Evolutionary conservation across 1,140 invertebrate species (phyloP), one percentile per base, ranked within the genome.

Genomic region (Meteorus sp.): DNA sequence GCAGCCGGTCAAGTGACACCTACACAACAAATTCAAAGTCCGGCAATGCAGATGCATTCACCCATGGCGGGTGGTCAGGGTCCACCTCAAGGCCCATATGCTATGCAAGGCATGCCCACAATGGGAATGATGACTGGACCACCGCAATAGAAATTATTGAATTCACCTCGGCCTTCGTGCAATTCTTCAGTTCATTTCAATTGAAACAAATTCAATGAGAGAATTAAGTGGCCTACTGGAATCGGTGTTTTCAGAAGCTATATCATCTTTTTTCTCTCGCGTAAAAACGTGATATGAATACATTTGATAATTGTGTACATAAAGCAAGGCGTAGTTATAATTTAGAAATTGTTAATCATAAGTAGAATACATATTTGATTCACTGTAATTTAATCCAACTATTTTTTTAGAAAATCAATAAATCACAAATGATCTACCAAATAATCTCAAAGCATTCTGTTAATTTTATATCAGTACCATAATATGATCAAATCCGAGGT

Each of bases 71-170:
- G 70, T 8, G 74, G 71, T 44, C 78, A 76, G 45, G 76, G 71
- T 11, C 79, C 78, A 61, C 73, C 72, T 9, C 77, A 77, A 44
- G 80, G 79, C 57, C 74, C 76, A 11, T 77, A 77, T 41, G 75
- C 75, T 45, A 80, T 81, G 71, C 69, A 71, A 44, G 63, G 61
- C 52, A 71, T 72, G 68, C 72, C 71, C 52, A 74, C 80, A 11
- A 82, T 84, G 74, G 78, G 79, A 13, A 83, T 84, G 81, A 83
- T 83, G 80, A 78, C 79, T 25, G 77, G 76, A 45, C 76, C 78
- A 7, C 72, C 74, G 35, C 77, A 77, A 76, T 78, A 78, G 47
- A 45, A 58, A 7, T 62, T 56, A 17, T 13, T 31, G 1, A 37
- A 60, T 31, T 17, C 20, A 3, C 25, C 9, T 50, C 17, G 5